Base-by-base conservation (phyloP, 2,888 invertebrate genomes). In the Dione vanillae region DNA sequence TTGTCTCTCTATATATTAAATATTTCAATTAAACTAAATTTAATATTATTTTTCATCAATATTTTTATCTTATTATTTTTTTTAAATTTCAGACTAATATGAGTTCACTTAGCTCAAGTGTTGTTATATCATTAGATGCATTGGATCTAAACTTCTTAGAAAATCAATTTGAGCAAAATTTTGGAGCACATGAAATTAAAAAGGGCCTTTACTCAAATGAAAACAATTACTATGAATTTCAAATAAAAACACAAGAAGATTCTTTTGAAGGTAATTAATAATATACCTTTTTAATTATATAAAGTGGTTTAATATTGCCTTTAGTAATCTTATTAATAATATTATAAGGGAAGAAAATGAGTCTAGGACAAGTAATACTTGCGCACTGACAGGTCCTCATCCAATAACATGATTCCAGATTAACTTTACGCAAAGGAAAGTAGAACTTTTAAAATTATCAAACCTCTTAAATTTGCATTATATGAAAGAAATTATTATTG, bases 81-180 rank as follows among this genome's bases (percentile, higher is more conserved):
- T n/a, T 49, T 47, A 19, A 19, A 19, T 64, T 64, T 14, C 49
- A 64, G 64, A 16, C 1, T 14, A 49, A 14, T 35, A 64, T 64
- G 64, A 37, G 49, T 64, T 49, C 35, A 19, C 40, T 43, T 16
- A 16, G 14, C 7, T 9, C 61, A 43, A 54, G 45, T 16, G 45
- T 67, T 69, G 68, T 71, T 11, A 73, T 75, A 69, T 73, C 75
- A 12, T 68, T 74, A 12, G 74, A 76, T 40, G 58, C 72, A 0
- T n/a, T 76, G 5, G 72, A 76, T 47, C 11, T 77, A 8, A 70
- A 67, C 35, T 67, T 70, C 11, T 64, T 76, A 58, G 54, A 68
- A 1, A 19, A 19, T 8, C 20, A 20, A 12, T 37, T 16, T 37
- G 47, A 43, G 7, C 19, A 49, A 40, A 51, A 49, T 16, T 9